Evolutionary conservation across 2,113 vertebrate species (phyloP).

Genomic region (Candoia aspera): DNA sequence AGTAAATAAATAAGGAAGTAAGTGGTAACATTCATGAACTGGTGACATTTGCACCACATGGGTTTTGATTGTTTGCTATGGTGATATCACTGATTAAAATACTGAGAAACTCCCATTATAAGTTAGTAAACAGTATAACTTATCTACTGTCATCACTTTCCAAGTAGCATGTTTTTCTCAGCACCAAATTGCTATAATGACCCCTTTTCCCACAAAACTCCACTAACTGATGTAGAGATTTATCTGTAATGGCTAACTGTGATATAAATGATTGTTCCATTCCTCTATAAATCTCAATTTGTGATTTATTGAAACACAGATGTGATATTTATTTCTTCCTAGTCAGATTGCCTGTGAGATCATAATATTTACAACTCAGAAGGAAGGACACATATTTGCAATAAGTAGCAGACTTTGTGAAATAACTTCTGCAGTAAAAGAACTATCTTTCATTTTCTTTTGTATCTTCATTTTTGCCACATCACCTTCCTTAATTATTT

Average conservation of each 20-base stretch:
- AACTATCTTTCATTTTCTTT: background rate
- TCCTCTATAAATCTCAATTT: background rate
- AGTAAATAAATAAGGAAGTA: background rate
- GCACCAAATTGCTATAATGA: background rate
- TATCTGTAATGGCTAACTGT: background rate
- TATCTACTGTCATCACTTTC: background rate
- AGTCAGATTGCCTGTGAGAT: background rate
- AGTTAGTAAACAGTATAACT: background rate
- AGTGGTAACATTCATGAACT: background rate
- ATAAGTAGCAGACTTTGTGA: background rate
- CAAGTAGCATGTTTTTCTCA: background rate
- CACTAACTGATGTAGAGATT: background rate
- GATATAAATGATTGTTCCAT: too few relatives aligned
- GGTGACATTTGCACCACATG: background rate
- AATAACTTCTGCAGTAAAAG: background rate
- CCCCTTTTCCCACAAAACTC: background rate
- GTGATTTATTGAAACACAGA: background rate
- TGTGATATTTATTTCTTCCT: background rate
- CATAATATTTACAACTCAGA: background rate
- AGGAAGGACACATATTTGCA: background rate
- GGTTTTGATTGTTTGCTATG: background rate
- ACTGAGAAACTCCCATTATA: background rate
- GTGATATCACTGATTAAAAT: background rate
- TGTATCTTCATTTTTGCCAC: background rate
- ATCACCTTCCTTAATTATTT: background rate